phyloP scores from a whole-genome alignment of 2,888 invertebrate species.

The Cantharis rustica region DNA sequence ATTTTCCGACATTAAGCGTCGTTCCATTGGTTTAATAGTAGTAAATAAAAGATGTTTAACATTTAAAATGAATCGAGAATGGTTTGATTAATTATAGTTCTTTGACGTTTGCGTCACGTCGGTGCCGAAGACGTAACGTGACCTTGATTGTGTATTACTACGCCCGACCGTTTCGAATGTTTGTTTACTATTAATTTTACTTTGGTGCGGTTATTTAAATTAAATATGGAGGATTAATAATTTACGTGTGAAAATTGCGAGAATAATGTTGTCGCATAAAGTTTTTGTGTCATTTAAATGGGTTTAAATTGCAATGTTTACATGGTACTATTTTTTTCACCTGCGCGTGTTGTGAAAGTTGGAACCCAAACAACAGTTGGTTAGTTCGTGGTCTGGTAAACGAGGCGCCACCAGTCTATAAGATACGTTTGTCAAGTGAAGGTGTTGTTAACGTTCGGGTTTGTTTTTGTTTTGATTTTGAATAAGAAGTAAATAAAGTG shows the following conservation, averaged over 20 bases:
- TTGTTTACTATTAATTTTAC: conserved; percentile 11
- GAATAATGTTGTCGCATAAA: not conserved
- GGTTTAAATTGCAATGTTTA: conserved; percentile 41
- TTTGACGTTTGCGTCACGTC: conserved; percentile 37
- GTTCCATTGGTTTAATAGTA: not conserved
- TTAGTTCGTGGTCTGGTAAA: conserved; percentile 40
- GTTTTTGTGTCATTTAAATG: not conserved
- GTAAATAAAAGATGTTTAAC: conserved; percentile 45
- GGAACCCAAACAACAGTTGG: conserved; percentile 53
- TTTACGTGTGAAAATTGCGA: not conserved
- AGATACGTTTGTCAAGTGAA: conserved; percentile 16
- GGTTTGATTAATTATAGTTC: not conserved
- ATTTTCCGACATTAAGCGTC: not conserved
- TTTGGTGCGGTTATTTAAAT: not conserved
- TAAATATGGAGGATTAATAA: not conserved
- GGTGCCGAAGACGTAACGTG: conserved; percentile 45
- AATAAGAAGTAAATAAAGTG: not conserved
- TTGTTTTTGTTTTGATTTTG: conserved; percentile 28
- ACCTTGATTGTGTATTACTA: conserved; percentile 48
- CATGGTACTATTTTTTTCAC: conserved; percentile 50
- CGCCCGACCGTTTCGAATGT: conserved; percentile 30
- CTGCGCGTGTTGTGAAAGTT: conserved; percentile 49
- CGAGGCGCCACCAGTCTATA: conserved; percentile 28
- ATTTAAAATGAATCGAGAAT: not conserved
- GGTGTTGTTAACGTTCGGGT: conserved; percentile 10